Evolutionary conservation across 2,113 vertebrate species (phyloP).

Genomic region (Spermophilus dauricus): DNA sequence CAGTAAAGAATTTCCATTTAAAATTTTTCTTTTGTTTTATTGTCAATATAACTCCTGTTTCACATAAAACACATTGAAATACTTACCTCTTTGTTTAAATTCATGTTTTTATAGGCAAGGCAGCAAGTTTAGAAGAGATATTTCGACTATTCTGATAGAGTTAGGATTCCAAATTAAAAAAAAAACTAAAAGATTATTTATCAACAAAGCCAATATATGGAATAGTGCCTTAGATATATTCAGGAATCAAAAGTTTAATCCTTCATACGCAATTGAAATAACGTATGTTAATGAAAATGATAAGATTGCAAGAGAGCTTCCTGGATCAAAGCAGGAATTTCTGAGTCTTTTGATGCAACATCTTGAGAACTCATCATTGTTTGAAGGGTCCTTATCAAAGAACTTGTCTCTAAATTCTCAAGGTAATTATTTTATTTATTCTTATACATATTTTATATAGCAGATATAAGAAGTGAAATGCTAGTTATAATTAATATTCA

Average conservation of each 20-base stretch:
- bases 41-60: constrained; percentile 58
- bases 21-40: constrained; percentile 15
- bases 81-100: constrained; percentile 74
- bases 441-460: constrained; percentile 46
- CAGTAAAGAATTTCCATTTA: constrained; percentile 38
- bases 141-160: constrained; percentile 88
- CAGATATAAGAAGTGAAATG: not conserved
- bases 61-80: constrained; percentile 58
- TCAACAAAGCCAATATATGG: constrained; percentile 89
- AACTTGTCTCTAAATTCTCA: constrained; percentile 90
- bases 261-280: constrained; percentile 90
- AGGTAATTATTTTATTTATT: constrained; percentile 86
- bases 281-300: constrained; percentile 86
- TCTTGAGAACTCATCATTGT: constrained; percentile 89
- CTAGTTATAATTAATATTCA: constrained; percentile 37
- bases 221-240: constrained; percentile 91
- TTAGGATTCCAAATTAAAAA: constrained; percentile 89
- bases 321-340: constrained; percentile 87
- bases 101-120: constrained; percentile 87
- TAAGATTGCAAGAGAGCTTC: constrained; percentile 64
- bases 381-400: constrained; percentile 90
- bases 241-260: constrained; percentile 90
- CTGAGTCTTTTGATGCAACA: constrained; percentile 88
- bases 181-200: constrained; percentile 87
- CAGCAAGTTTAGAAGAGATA: constrained; percentile 84